These are phyloP conservation scores for Alosa sapidissima DNA, from an alignment of 2,797 vertebrate species.

Conservation along the genomic window DNA sequence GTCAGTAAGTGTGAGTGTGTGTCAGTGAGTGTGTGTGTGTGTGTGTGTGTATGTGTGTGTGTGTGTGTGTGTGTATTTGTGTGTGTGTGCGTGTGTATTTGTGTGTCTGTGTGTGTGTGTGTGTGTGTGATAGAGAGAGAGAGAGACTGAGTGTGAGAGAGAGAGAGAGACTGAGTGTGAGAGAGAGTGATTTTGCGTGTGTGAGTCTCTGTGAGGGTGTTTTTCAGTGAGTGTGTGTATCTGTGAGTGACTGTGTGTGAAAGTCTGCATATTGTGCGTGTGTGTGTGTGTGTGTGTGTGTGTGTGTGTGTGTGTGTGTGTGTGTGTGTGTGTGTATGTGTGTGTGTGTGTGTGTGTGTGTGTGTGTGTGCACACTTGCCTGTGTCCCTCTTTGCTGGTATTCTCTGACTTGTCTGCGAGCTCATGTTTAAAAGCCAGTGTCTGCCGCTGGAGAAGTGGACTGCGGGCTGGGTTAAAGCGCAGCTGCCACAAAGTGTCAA, in stretches of 20 bases:
- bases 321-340: neutral
- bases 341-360: neutral
- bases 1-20: neutral
- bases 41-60: neutral
- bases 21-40: neutral
- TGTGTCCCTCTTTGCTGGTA: neutral
- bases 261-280: neutral
- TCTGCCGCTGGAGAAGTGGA: conserved; percentile 25
- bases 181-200: neutral
- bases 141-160: neutral
- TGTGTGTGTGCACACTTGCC: neutral
- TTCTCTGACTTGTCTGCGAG: conserved; percentile 26
- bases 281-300: neutral
- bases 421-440: conserved; percentile 47
- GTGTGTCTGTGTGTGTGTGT: no score
- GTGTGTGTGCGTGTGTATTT: no score
- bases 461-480: neutral
- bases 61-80: neutral
- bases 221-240: neutral
- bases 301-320: neutral
- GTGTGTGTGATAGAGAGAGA: neutral
- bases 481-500: conserved; percentile 29
- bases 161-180: neutral
- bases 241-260: no score
- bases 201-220: neutral